A percentile compares a stretch with the other conserved stretches of the same genome.
Evolutionary conservation across 2,113 vertebrate species (phyloP).

Genomic region (Actenoides lindsayi): DNA sequence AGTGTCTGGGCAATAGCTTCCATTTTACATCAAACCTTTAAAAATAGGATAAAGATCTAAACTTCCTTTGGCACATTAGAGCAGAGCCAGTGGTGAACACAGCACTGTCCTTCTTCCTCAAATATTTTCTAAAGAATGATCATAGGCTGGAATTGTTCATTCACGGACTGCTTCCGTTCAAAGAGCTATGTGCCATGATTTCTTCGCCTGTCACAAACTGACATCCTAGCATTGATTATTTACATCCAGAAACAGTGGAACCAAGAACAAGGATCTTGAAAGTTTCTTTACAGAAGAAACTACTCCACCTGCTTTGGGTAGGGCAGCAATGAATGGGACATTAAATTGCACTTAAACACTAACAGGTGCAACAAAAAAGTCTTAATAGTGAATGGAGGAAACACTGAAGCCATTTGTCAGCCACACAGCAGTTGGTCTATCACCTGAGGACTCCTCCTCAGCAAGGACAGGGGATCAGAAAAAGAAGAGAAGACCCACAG

Average conservation of each 20-base stretch:
- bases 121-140: neutral
- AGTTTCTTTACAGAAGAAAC: neutral
- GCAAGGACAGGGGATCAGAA: neutral
- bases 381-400: accelerated
- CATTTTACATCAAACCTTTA: neutral
- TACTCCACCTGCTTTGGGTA: neutral
- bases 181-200: accelerated
- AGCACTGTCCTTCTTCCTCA: neutral
- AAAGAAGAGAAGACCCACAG: neutral
- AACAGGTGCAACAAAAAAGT: too few relatives aligned
- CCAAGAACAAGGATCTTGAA: neutral
- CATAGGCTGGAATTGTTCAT: neutral
- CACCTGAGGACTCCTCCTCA: neutral
- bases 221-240: neutral
- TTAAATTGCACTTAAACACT: neutral
- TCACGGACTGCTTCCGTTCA: too few relatives aligned
- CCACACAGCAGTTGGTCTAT: neutral
- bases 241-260: neutral
- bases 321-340: neutral
- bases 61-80: too few relatives aligned
- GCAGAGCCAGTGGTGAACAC: neutral
- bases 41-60: neutral
- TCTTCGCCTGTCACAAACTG: neutral
- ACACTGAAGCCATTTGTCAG: neutral
- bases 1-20: neutral